A percentile compares a stretch with the other conserved stretches of the same genome.
These are phyloP conservation scores for Potorous gilbertii DNA, from an alignment of 2,797 vertebrate species.

Conservation along the genomic window DNA sequence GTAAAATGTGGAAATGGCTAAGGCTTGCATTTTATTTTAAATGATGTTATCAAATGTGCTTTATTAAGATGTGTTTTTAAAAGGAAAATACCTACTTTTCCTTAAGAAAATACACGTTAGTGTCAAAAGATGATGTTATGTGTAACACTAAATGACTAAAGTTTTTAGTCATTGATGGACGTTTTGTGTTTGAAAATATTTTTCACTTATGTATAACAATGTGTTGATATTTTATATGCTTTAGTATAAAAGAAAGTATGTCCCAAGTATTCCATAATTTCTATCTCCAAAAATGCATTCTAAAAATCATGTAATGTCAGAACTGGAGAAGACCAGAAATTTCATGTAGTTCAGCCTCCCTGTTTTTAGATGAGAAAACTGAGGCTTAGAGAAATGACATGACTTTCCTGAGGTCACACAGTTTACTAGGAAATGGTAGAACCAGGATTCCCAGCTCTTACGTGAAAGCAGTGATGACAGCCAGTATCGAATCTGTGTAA, in stretches of 20 bases:
- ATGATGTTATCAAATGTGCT: constrained; percentile 43
- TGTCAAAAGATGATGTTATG: constrained; percentile 39
- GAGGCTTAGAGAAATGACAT: not conserved
- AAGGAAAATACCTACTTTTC: constrained; percentile 38
- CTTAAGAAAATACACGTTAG: constrained; percentile 34
- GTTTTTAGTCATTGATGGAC: constrained; percentile 32
- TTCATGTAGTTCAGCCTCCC: not conserved
- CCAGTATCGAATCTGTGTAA: not conserved
- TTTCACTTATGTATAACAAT: constrained; percentile 25
- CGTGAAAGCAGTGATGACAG: not conserved
- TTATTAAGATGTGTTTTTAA: constrained; percentile 30
- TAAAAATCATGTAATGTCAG: not conserved
- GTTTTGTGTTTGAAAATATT: constrained; percentile 28
- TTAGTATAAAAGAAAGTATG: not conserved
- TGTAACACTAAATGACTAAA: not conserved
- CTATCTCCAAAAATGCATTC: not conserved
- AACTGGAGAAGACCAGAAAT: not conserved
- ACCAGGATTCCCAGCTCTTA: not conserved
- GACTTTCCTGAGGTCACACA: not conserved
- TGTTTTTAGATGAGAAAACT: not conserved
- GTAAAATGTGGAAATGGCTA: constrained; percentile 17
- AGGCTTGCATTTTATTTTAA: constrained; percentile 12
- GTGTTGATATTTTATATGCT: not conserved
- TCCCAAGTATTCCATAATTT: not conserved
- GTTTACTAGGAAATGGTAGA: not conserved